A percentile compares a stretch with the other conserved stretches of the same genome.
phyloP scores from a whole-genome alignment of 2,888 invertebrate genomes.

The Epistrophe grossulariae region DNA sequence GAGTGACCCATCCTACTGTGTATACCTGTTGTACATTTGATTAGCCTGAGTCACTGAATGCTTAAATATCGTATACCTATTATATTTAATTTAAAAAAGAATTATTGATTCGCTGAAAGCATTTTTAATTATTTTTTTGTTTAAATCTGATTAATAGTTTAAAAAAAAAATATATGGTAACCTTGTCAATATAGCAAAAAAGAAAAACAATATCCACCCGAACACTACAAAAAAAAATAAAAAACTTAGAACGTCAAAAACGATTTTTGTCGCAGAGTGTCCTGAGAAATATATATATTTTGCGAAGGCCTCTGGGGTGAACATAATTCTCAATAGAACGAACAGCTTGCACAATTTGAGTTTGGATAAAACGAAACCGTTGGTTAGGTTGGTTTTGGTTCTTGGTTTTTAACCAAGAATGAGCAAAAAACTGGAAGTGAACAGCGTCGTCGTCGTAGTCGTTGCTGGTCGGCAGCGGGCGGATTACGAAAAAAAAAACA shows the following conservation, averaged over 20 bases:
- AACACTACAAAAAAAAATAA: slow-evolving; percentile 27
- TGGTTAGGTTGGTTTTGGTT: slow-evolving; percentile 15
- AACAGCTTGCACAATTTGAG: slow-evolving; percentile 39
- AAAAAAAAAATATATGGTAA: background rate
- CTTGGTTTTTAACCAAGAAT: slow-evolving; percentile 16
- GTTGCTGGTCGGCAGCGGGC: background rate
- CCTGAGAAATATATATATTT: slow-evolving; percentile 29
- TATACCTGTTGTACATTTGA: too few species aligned
- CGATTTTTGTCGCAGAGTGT: slow-evolving; percentile 48
- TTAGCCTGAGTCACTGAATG: too few species aligned
- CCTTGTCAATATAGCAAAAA: background rate
- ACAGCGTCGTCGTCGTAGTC: background rate
- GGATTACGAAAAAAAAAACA: background rate
- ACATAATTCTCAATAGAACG: slow-evolving; percentile 50
- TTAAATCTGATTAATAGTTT: too few species aligned
- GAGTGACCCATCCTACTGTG: too few species aligned
- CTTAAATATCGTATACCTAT: too few species aligned
- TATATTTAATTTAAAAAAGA: too few species aligned
- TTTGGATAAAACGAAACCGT: slow-evolving; percentile 20
- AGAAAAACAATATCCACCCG: slow-evolving; percentile 23
- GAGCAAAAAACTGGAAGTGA: slow-evolving; percentile 28
- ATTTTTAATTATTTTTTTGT: too few species aligned
- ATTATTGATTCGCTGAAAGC: too few species aligned
- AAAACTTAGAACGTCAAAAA: slow-evolving; percentile 40
- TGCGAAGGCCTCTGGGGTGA: slow-evolving; percentile 45